Evolutionary conservation across 2,888 invertebrate genomes (phyloP).

Genomic region (Drosophila maculinotata): DNA sequence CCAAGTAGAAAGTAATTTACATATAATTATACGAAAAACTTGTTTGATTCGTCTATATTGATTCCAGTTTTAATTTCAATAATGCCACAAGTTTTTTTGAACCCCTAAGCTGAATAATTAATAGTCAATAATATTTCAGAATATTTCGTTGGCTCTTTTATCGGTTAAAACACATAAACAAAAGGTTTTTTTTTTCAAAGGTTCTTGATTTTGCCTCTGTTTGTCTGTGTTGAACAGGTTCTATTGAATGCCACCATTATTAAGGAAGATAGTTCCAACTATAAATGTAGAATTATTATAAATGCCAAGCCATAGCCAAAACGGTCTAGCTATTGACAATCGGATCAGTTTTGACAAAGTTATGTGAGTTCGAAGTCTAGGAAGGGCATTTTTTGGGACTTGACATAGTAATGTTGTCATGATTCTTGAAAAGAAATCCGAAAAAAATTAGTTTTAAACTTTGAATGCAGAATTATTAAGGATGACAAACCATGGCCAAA

Average conservation of each 20-base stretch:
- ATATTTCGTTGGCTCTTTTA: constrained; percentile 10
- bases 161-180: neutral
- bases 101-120: constrained; percentile 27
- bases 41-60: constrained; percentile 24
- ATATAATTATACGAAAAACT: constrained; percentile 30
- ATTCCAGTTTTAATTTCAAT: constrained; percentile 21
- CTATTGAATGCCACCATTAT: neutral
- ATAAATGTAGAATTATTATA: no score
- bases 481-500: no score
- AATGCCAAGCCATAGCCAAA: no score
- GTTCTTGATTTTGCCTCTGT: constrained; percentile 6
- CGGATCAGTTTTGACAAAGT: no score
- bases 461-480: no score
- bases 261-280: no score
- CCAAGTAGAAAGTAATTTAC: constrained; percentile 38
- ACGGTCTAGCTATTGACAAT: no score
- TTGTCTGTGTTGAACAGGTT: constrained; percentile 34
- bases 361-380: no score
- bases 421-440: no score
- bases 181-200: constrained; percentile 12
- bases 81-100: constrained; percentile 51
- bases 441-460: no score
- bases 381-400: no score
- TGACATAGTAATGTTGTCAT: no score
- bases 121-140: constrained; percentile 9